These are phyloP conservation scores for Pseudomyrmex flavicornis DNA, from an alignment of 1,140 invertebrate genomes.

Conservation along the genomic window DNA sequence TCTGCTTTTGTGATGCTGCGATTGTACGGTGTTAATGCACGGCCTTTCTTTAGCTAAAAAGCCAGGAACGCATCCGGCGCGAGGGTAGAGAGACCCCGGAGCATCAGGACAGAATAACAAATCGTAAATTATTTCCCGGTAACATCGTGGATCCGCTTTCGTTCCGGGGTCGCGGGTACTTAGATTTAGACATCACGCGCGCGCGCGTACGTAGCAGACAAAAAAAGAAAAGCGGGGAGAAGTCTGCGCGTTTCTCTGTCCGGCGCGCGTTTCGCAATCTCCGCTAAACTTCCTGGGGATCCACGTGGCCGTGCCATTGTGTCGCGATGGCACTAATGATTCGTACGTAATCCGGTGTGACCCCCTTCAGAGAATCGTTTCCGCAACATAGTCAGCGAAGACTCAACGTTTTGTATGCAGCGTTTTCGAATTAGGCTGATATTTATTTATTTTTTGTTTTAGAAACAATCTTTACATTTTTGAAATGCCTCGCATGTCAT, in stretches of 20 bases:
- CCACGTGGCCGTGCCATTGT: conserved; percentile 73
- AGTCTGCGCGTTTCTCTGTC: conserved; percentile 25
- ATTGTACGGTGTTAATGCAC: neutral
- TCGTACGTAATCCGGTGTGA: conserved; percentile 73
- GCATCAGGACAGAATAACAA: conserved; percentile 65
- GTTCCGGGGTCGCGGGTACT: conserved; percentile 73
- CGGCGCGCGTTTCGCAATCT: conserved; percentile 40
- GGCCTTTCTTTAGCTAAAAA: conserved; percentile 20
- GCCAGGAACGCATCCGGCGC: conserved; percentile 53
- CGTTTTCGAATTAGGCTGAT: neutral
- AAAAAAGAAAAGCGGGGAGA: conserved; percentile 64
- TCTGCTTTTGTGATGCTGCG: neutral
- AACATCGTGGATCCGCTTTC: conserved; percentile 74
- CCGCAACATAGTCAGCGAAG: conserved; percentile 39
- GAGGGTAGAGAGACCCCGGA: conserved; percentile 29
- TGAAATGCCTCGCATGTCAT: neutral
- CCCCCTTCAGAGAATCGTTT: conserved; percentile 37
- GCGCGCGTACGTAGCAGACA: conserved; percentile 62
- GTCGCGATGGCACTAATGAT: conserved; percentile 73
- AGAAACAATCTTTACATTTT: conserved; percentile 13
- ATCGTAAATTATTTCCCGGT: conserved; percentile 76
- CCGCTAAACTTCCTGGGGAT: conserved; percentile 72
- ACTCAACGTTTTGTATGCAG: conserved; percentile 31
- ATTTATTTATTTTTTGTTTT: neutral
- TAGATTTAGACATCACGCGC: conserved; percentile 80